phyloP scores from a whole-genome alignment of 2,113 vertebrate genomes.

The Psittacula cyanocephala region DNA sequence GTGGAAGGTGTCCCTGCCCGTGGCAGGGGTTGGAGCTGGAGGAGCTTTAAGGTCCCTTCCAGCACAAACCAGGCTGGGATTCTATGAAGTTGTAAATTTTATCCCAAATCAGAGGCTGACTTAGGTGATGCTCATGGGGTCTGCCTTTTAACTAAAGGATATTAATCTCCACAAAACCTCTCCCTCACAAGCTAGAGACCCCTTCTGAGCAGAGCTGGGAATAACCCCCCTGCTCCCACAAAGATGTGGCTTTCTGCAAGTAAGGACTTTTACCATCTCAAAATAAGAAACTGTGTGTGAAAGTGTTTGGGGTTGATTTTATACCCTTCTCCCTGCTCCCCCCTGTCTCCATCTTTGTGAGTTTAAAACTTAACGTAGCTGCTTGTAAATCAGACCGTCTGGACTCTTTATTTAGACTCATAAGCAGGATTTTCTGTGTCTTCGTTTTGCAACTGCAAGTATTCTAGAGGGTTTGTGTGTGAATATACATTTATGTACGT shows the following conservation, averaged over 20 bases:
- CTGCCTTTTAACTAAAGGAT: neutral
- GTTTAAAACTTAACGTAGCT: neutral
- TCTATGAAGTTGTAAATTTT: neutral
- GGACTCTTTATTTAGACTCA: neutral
- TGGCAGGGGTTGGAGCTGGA: neutral
- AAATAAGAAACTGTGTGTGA: neutral
- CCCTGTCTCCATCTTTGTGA: accelerated
- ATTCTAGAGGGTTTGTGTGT: neutral
- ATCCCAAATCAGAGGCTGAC: neutral
- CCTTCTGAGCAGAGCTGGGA: neutral
- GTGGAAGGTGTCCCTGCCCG: accelerated
- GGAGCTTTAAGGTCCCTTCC: neutral
- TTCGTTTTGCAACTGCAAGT: neutral
- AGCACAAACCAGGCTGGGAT: neutral
- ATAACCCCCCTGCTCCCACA: neutral
- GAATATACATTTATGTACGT: neutral
- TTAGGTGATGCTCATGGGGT: neutral
- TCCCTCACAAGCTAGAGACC: neutral
- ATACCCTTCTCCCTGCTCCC: accelerated
- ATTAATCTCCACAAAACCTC: neutral
- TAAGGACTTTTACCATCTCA: neutral
- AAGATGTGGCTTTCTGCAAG: neutral
- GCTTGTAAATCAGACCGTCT: neutral
- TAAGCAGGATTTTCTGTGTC: neutral
- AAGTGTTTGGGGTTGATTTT: neutral